These are phyloP conservation scores for Raja brachyura DNA, from an alignment of 2,113 vertebrate species.

Conservation along the genomic window DNA sequence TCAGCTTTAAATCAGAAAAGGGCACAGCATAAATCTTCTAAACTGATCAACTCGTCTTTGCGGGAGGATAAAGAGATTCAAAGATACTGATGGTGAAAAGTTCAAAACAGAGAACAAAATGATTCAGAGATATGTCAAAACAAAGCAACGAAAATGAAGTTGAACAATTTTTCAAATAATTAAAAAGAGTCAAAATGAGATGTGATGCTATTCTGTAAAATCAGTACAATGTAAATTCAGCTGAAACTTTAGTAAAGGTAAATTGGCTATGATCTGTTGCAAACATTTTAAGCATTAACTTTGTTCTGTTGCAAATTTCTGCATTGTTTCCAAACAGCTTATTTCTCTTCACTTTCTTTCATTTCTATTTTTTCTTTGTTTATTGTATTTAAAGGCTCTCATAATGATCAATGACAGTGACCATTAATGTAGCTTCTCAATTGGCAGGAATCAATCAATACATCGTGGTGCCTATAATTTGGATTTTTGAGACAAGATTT, in stretches of 20 bases:
- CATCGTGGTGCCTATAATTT: too few relatives aligned
- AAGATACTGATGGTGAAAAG: background rate
- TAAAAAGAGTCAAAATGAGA: background rate
- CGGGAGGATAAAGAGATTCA: background rate
- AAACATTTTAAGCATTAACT: background rate
- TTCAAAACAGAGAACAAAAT: background rate
- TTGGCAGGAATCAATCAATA: background rate
- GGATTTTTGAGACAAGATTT: too few relatives aligned
- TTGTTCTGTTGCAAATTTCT: background rate
- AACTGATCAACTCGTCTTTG: background rate
- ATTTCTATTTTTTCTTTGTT: background rate
- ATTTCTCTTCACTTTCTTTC: background rate
- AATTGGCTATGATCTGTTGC: background rate
- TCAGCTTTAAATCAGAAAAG: background rate
- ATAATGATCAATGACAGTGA: background rate
- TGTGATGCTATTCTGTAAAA: background rate
- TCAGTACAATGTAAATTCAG: background rate
- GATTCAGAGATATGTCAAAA: background rate
- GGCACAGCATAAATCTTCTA: background rate
- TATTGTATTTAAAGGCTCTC: background rate
- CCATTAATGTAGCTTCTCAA: background rate
- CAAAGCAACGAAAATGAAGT: background rate
- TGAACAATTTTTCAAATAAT: background rate
- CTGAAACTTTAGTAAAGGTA: background rate
- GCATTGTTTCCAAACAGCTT: background rate